Percentiles rank a stretch among this genome's conserved stretches.
Evolutionary conservation across 2,113 vertebrate species (phyloP).

Genomic region (Vicugna pacos): DNA sequence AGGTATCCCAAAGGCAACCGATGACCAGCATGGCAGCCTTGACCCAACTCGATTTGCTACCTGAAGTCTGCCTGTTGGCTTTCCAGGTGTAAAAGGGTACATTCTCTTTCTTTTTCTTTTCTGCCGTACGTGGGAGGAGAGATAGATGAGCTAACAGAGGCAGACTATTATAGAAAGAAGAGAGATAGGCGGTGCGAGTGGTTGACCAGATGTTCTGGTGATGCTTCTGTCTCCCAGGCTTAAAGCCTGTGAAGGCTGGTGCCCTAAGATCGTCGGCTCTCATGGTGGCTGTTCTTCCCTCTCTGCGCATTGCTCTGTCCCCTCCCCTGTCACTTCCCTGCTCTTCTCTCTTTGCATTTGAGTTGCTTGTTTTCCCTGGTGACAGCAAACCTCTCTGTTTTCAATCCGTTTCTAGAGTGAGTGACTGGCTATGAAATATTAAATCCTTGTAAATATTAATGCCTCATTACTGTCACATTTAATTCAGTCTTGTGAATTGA

Average conservation of each 20-base stretch:
- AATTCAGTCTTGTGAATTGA: conserved; percentile 64
- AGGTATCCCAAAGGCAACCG: background rate
- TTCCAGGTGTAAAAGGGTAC: background rate
- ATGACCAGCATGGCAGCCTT: background rate
- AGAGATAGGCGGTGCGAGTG: background rate
- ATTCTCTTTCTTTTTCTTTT: background rate
- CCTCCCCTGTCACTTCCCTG: background rate
- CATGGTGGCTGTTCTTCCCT: background rate
- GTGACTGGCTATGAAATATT: conserved; percentile 68
- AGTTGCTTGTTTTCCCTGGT: conserved; percentile 33
- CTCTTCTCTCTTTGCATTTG: background rate
- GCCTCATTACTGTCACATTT: conserved; percentile 62
- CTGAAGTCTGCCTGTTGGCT: background rate
- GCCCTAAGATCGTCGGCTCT: background rate
- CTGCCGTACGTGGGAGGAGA: background rate
- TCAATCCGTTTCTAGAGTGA: conserved; percentile 12
- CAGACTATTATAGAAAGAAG: conserved; percentile 7
- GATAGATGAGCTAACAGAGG: background rate
- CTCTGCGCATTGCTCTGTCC: no score
- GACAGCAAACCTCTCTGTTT: conserved; percentile 53
- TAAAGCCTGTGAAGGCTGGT: background rate
- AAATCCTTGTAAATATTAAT: conserved; percentile 71
- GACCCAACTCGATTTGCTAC: background rate
- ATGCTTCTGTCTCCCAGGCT: background rate
- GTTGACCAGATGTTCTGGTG: background rate